Conservation (phyloP, 2,113 vertebrate species). For the Psilopogon haemacephalus region DNA sequence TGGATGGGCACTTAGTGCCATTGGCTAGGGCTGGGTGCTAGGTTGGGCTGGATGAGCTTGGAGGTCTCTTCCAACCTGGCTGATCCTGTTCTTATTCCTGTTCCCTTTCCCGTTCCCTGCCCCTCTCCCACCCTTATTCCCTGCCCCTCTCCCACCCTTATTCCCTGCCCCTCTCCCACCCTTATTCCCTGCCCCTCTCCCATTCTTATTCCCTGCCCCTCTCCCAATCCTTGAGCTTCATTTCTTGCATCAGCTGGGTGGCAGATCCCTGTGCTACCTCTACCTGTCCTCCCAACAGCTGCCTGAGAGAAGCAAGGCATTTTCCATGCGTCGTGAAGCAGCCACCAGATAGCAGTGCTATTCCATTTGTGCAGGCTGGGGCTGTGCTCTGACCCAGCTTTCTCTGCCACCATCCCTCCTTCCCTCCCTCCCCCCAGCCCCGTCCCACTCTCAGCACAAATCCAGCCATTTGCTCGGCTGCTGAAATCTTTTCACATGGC, state of each 20-base stretch:
- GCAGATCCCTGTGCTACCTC: slow-evolving; percentile 31
- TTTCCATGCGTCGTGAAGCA: slow-evolving; percentile 63
- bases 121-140: too few relatives aligned
- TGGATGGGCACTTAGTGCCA: too few relatives aligned
- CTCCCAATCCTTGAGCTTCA: slow-evolving; percentile 47
- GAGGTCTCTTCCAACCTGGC: too few relatives aligned
- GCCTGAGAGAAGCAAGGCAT: slow-evolving; percentile 18
- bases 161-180: too few relatives aligned
- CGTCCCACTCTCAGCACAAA: background rate
- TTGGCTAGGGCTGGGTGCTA: too few relatives aligned
- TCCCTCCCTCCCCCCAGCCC: too few relatives aligned
- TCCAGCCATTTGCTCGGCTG: background rate
- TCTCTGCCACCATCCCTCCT: background rate
- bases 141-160: too few relatives aligned
- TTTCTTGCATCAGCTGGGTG: slow-evolving; percentile 11
- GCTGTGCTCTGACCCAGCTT: background rate
- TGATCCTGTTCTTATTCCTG: too few relatives aligned
- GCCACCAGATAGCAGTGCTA: slow-evolving; percentile 65
- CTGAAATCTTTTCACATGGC: background rate
- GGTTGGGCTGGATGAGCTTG: too few relatives aligned
- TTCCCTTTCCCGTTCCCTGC: too few relatives aligned
- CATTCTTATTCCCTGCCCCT: too few relatives aligned
- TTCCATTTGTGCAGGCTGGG: background rate
- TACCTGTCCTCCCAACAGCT: slow-evolving; percentile 43
- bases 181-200: too few relatives aligned